Evolutionary conservation across 2,113 vertebrate genomes (phyloP).

Genomic region (Nothoprocta perdicaria): DNA sequence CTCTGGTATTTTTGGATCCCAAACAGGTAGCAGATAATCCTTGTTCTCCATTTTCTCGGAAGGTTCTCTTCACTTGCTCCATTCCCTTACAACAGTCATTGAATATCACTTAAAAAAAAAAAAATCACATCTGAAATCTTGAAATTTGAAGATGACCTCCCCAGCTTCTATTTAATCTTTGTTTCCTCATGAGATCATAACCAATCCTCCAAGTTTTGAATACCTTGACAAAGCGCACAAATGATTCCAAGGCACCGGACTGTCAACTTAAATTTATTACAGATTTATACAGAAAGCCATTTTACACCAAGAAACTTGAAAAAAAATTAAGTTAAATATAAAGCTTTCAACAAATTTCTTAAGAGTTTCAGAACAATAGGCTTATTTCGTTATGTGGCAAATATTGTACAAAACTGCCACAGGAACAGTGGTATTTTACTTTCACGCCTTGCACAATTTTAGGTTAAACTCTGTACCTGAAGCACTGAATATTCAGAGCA

Average conservation of each 20-base stretch:
- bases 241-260: slow-evolving; percentile 1
- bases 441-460: slow-evolving; percentile 2
- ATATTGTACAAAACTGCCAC: slow-evolving; percentile 54
- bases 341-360: slow-evolving; percentile 54
- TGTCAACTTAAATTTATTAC: slow-evolving; percentile 50
- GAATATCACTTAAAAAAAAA: neutral
- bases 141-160: neutral
- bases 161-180: neutral
- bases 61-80: neutral
- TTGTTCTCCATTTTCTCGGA: neutral
- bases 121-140: neutral
- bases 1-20: neutral
- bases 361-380: slow-evolving; percentile 7
- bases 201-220: neutral
- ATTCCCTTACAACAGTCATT: neutral
- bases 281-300: slow-evolving; percentile 22
- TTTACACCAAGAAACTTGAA: slow-evolving; percentile 56
- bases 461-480: slow-evolving; percentile 43
- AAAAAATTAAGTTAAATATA: slow-evolving; percentile 53
- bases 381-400: slow-evolving; percentile 35
- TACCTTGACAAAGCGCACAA: neutral
- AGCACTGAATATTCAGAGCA: slow-evolving; percentile 63
- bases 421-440: slow-evolving; percentile 31
- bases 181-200: neutral
- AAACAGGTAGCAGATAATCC: neutral